phyloP scores from a whole-genome alignment of 1,140 invertebrate genomes.

The Neodiprion pinetum region DNA sequence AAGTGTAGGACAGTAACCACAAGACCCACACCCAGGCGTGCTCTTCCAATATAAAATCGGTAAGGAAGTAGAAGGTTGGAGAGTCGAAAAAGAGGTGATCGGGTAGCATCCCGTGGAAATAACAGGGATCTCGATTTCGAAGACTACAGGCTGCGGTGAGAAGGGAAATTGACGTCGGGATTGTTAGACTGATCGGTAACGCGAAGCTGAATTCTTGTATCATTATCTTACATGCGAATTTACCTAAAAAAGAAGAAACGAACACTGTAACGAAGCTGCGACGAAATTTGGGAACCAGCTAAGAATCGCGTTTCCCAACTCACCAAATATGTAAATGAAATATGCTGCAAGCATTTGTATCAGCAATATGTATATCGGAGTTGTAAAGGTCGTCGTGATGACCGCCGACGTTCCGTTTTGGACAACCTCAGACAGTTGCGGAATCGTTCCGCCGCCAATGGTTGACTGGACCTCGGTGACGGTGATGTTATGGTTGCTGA shows the following conservation, averaged over 20 bases:
- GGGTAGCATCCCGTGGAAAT: constrained; percentile 67
- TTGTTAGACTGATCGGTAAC: constrained; percentile 75
- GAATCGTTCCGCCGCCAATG: constrained; percentile 11
- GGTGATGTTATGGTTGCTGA: constrained; percentile 62
- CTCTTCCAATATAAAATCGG: constrained; percentile 66
- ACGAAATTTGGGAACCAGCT: too few species aligned
- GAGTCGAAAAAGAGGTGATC: constrained; percentile 74
- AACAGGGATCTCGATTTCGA: constrained; percentile 68
- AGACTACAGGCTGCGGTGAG: constrained; percentile 69
- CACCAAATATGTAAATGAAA: constrained; percentile 72
- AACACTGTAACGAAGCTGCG: not conserved
- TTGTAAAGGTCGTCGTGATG: constrained; percentile 49
- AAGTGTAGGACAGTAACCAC: constrained; percentile 79
- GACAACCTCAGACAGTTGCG: not conserved
- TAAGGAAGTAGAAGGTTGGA: constrained; percentile 64
- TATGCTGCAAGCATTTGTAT: constrained; percentile 72
- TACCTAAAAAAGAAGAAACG: constrained; percentile 56
- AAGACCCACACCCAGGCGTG: constrained; percentile 76
- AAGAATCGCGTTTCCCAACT: not conserved
- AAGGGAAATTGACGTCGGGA: constrained; percentile 72
- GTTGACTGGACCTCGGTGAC: constrained; percentile 63
- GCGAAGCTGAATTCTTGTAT: constrained; percentile 85
- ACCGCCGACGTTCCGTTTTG: constrained; percentile 42
- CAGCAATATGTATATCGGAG: constrained; percentile 66
- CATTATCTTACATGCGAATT: constrained; percentile 84